Conservation (phyloP, 2,888 invertebrate genomes). For the Drosophila seclusa region DNA sequence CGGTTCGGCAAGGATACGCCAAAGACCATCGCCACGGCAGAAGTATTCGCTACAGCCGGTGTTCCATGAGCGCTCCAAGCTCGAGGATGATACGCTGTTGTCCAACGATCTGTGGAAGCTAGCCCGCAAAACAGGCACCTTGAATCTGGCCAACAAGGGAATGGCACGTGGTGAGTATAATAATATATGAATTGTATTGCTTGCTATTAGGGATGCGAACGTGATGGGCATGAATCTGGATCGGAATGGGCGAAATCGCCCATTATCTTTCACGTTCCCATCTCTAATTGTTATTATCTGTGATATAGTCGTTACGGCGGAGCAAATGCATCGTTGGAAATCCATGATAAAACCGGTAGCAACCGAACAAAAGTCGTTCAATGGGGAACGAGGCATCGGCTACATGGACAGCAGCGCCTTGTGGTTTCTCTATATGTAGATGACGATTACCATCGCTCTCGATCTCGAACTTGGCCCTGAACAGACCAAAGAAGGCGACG, state of each 20-base stretch:
- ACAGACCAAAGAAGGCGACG: slow-evolving; percentile 54
- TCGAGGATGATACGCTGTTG: slow-evolving; percentile 89
- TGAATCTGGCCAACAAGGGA: slow-evolving; percentile 91
- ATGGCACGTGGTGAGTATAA: slow-evolving; percentile 88
- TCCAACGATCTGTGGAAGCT: slow-evolving; percentile 90
- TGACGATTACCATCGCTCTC: slow-evolving; percentile 45
- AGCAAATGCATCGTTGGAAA: slow-evolving; percentile 55
- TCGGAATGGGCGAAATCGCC: not conserved
- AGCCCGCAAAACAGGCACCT: slow-evolving; percentile 91
- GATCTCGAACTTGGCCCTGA: slow-evolving; percentile 75
- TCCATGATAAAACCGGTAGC: slow-evolving; percentile 15
- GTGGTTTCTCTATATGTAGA: slow-evolving; percentile 63
- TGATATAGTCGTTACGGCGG: slow-evolving; percentile 43
- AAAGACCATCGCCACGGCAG: slow-evolving; percentile 53
- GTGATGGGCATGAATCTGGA: not conserved
- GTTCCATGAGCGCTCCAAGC: slow-evolving; percentile 88
- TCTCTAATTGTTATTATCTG: slow-evolving; percentile 6
- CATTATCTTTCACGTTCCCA: not conserved
- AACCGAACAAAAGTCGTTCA: not conserved
- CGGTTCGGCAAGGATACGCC: slow-evolving; percentile 44
- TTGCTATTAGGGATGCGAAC: not conserved
- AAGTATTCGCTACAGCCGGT: slow-evolving; percentile 85
- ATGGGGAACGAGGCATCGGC: not conserved
- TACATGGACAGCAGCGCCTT: slow-evolving; percentile 64
- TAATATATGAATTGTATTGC: not conserved